Percentiles rank a stretch among this genome's conserved stretches.
Conservation (phyloP, 1,140 invertebrate genomes). For the Meloidogyne floridensis region DNA sequence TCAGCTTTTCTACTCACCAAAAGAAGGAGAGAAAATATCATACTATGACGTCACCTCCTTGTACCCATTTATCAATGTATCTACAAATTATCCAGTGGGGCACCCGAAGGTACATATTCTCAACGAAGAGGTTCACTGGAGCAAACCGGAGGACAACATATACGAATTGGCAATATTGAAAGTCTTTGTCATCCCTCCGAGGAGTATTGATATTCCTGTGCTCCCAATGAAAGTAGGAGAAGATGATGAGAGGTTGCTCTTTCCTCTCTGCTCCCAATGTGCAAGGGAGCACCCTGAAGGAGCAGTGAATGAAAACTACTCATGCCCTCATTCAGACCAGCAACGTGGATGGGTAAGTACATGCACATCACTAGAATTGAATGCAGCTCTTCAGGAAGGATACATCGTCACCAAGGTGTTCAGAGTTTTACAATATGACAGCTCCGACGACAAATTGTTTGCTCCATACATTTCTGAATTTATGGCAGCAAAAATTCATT, state of each 20-base stretch:
- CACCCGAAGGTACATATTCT: constrained; percentile 1
- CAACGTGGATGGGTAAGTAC: not conserved
- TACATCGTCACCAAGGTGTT: not conserved
- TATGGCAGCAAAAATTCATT: too few species aligned
- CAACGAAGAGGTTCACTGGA: constrained; percentile 1
- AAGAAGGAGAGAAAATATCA: constrained; percentile 2
- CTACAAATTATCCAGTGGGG: not conserved
- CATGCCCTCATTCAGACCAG: not conserved
- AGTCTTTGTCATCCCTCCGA: too few species aligned
- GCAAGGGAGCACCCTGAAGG: not conserved
- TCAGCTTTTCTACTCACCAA: not conserved
- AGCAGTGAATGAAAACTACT: not conserved
- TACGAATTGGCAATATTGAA: not conserved
- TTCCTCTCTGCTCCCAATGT: constrained; percentile 7
- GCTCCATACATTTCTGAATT: too few species aligned
- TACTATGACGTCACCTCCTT: constrained; percentile 14
- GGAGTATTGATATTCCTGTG: too few species aligned
- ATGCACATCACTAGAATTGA: not conserved
- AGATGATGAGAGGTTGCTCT: constrained; percentile 12
- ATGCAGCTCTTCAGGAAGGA: not conserved
- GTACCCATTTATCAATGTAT: constrained; percentile 11
- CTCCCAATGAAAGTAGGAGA: too few species aligned
- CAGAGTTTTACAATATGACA: too few species aligned
- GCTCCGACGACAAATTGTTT: too few species aligned
- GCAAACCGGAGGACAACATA: not conserved